Percentiles rank a stretch among this genome's conserved stretches.
Conservation (phyloP, 2,888 invertebrate species). For the Acronicta aceris region DNA sequence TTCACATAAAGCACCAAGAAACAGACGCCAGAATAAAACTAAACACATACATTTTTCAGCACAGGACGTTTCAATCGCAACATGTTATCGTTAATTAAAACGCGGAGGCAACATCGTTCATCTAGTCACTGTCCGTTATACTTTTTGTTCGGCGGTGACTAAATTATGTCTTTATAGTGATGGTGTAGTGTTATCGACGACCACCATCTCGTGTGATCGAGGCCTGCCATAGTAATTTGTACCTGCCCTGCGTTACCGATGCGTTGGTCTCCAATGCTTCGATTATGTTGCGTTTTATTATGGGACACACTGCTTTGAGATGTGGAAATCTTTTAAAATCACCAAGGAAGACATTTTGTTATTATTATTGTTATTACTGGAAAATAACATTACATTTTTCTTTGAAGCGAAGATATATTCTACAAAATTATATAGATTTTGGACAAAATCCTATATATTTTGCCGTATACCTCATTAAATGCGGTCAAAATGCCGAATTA, state of each 20-base stretch:
- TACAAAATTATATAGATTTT: too few species aligned
- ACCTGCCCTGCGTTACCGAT: slow-evolving; percentile 79
- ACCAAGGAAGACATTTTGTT: neutral
- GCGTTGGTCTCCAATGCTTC: slow-evolving; percentile 68
- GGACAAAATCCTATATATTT: too few species aligned
- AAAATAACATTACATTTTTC: too few species aligned
- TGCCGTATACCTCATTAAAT: too few species aligned
- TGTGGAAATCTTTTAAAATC: neutral
- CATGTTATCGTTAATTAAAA: slow-evolving; percentile 83
- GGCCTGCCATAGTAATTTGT: slow-evolving; percentile 82
- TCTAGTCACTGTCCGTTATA: slow-evolving; percentile 71
- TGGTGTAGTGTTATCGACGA: slow-evolving; percentile 77
- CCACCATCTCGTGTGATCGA: slow-evolving; percentile 84
- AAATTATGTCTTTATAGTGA: slow-evolving; percentile 88
- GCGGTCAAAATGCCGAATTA: too few species aligned
- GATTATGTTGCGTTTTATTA: slow-evolving; percentile 51
- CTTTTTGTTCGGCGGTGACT: slow-evolving; percentile 83
- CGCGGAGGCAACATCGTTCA: slow-evolving; percentile 79
- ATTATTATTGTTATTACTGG: neutral
- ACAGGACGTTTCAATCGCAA: slow-evolving; percentile 79
- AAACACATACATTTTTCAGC: slow-evolving; percentile 65
- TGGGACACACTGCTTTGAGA: slow-evolving; percentile 33
- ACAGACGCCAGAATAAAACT: slow-evolving; percentile 61
- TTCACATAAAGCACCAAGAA: slow-evolving; percentile 36
- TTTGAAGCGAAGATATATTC: too few species aligned